Base-by-base conservation (phyloP, 1,140 invertebrate genomes). In the Brachionus plicatilis region DNA sequence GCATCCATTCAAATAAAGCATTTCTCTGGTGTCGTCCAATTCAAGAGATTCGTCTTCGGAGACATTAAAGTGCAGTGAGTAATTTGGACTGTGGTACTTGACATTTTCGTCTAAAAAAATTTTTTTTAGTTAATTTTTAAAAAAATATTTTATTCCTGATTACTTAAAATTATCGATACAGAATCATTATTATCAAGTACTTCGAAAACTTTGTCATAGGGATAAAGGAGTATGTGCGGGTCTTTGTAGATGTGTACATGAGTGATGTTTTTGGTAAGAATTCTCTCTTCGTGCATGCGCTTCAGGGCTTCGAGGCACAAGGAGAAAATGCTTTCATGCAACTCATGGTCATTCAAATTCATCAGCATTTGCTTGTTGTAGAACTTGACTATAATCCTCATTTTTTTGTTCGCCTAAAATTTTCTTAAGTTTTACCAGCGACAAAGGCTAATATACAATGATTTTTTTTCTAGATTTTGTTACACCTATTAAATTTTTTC, bases 1-100 rank as follows among this genome's bases (percentile, higher is more conserved):
- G 82, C 90, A 89, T 3, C 92, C 92, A 88, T 93, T 92, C 84
- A 93, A 85, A 82, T 88, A 90, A 6, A 93, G 85, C 75, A 88
- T 91, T 90, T 92, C 53, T 27, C 79, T 60, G 9, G 14, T 68
- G 37, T 82, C 79, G 41, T 65, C 79, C 1, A 68, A 43, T 53
- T 29, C 37, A 14, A 20, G 12, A 43, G 17, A 11, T 37, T 60
- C 33, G 11, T 82, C 79, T 20, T 82, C 79, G 14, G n/a, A 12
- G 1, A 60, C 37, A 82, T 82, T 60, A 3, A 82, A 68, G 60
- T 82, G 45, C 17, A 50, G 12, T 1, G 72, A 76, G 17, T 76
- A 82, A 45, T 20, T 27, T 11, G 79, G 79, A 20, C 53, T 27
- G 37, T 82, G 79, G n/a, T 82, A 82, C 33, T 82, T 82, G 11